Conservation (phyloP, 1,140 invertebrate species). For the Lysiphlebus fabarum region DNA sequence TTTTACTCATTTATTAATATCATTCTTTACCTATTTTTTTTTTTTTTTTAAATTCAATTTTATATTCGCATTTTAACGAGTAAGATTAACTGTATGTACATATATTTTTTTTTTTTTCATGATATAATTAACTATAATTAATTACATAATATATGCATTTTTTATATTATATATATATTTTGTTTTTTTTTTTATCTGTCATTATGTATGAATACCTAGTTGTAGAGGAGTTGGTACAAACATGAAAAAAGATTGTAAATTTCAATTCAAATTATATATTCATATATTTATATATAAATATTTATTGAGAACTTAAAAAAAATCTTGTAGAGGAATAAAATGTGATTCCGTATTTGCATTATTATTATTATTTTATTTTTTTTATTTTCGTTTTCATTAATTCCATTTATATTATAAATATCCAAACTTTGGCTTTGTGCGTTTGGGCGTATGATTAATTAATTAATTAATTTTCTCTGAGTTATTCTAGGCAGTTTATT, state of each 20-base stretch:
- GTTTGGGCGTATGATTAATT: constrained; percentile 50
- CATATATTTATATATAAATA: neutral
- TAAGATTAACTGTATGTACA: neutral
- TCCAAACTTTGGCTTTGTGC: constrained; percentile 52
- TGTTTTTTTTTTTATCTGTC: constrained; percentile 12
- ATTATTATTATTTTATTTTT: too few relatives aligned
- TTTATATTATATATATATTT: neutral
- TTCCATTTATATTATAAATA: constrained; percentile 38
- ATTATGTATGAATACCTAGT: constrained; percentile 15
- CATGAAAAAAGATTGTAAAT: neutral
- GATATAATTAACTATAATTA: constrained; percentile 11
- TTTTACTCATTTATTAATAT: neutral
- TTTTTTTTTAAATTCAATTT: neutral
- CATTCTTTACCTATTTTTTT: neutral
- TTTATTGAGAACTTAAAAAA: too few relatives aligned
- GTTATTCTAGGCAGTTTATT: constrained; percentile 52
- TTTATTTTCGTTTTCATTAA: neutral
- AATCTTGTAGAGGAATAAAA: neutral
- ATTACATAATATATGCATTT: constrained; percentile 11
- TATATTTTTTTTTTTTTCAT: constrained; percentile 7
- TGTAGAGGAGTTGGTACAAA: constrained; percentile 9
- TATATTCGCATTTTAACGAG: neutral
- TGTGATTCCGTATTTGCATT: constrained; percentile 10
- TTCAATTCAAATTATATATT: constrained; percentile 1
- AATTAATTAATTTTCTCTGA: constrained; percentile 44